These are phyloP conservation scores for Bettongia penicillata DNA, from an alignment of 2,113 vertebrate species.

Conservation along the genomic window DNA sequence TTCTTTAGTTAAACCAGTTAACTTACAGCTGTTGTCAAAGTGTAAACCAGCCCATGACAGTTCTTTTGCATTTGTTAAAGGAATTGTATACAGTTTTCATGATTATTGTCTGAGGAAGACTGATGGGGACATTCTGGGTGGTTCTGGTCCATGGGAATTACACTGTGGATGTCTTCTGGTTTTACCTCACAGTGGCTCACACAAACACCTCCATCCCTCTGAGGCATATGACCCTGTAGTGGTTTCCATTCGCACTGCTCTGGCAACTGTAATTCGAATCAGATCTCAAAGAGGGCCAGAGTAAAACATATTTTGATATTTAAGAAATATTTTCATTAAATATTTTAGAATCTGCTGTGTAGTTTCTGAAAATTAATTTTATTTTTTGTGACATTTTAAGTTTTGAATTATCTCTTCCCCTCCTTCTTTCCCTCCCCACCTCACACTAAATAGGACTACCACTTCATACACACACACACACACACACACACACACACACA, in stretches of 20 bases:
- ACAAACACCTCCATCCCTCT: slow-evolving; percentile 84
- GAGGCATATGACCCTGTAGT: slow-evolving; percentile 91
- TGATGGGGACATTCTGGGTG: no score
- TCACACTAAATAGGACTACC: background rate
- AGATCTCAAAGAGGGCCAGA: slow-evolving; percentile 98
- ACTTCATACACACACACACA: no score
- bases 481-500: no score
- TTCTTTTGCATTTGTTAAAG: no score
- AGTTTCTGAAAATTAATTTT: background rate
- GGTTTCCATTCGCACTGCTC: slow-evolving; percentile 94
- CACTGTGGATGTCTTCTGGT: slow-evolving; percentile 90
- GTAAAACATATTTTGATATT: slow-evolving; percentile 99
- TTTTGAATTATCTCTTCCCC: background rate
- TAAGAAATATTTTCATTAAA: background rate
- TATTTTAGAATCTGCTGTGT: background rate
- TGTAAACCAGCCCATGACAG: no score
- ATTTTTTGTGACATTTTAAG: background rate
- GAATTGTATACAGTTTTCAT: no score
- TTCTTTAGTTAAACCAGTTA: slow-evolving; percentile 79
- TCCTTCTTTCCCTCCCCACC: background rate
- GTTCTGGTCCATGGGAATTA: slow-evolving; percentile 84
- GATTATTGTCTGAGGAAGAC: no score
- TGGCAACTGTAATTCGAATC: slow-evolving; percentile 98
- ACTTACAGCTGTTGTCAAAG: no score
- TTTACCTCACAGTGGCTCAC: slow-evolving; percentile 90